Evolutionary conservation across 1,140 invertebrate species (phyloP), one percentile per base, ranked within the genome.

Genomic region (Triops longicaudatus): DNA sequence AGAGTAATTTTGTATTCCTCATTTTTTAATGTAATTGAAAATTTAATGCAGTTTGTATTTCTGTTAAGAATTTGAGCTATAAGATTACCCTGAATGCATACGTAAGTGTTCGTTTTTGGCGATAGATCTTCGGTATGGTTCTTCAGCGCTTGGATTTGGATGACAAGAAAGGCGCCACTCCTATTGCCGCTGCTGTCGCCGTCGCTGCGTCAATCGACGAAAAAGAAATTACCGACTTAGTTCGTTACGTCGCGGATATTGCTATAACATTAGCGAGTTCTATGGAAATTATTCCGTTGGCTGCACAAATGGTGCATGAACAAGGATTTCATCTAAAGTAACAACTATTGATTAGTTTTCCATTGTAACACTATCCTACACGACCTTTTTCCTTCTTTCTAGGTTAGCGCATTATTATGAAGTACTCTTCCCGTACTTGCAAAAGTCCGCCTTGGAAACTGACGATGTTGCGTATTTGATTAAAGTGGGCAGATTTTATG

Each of bases 161-260:
- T 31, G 83, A 82, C 11, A 83, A 81, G 14, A 26, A 73, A 43
- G 50, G 22, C 22, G 50, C 50, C 5, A 63, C 22, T 9, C 50
- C 50, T 22, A 14, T 75, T 76, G 43, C 63, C 72, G 77, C 71
- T 76, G 79, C 76, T 77, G 44, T 37, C 74, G 28, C 76, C 41
- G 42, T 42, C 12, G 72, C 11, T n/a, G 77, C 50, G n/a, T 73
- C 75, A 12, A 81, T 83, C 76, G 72, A 80, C 26, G 76, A 75
- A 3, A 76, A 80, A 27, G 84, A 86, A 1, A 85, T 92, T 26
- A 86, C 88, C 78, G 91, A 93, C 82, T 82, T 92, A n/a, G 85
- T 91, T n/a, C 81, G 90, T 28, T 91, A 91, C 81, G 80, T 92
- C 17, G 80, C 91, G 78, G 92, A 94, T 82, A 90, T 88, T 44